Base-by-base conservation (phyloP, 2,888 invertebrate genomes). In the Microdon myrmicae region DNA sequence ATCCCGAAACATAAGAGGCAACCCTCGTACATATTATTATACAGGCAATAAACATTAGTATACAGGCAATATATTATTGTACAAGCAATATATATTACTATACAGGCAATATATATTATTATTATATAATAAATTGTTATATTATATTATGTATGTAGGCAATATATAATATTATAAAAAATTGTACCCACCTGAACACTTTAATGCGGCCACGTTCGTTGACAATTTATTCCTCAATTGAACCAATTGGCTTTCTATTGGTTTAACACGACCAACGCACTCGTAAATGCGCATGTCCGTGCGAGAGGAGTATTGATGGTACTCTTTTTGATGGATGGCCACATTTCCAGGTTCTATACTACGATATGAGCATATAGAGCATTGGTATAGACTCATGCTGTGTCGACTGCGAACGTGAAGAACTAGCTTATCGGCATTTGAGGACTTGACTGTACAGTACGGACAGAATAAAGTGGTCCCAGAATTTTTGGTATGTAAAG, bases 331-430 rank as follows among this genome's bases (percentile, higher is more conserved):
- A 28, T 64, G 64, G 4, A 47, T 23, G 17, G 9, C 13, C 1
- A 64, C 41, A 29, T 64, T 58, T 1, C 41, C 58, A 5, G 64
- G 45, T 12, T 31, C 2, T 2, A 51, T 28, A 47, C 51, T 58
- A 2, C 64, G 51, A 16, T 64, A 64, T 7, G 51, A 16, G 28
- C 64, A 64, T 10, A 37, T 28, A 1, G 64, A 31, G 34, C 64
- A 64, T 23, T 64, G 64, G 8, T 38, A 58, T 14, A 19, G 29
- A 9, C 32, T 56, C 37, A 26, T 28, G 10, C 31, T 38, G 14
- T 58, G 58, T 8, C 41, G 38, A 14, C 19, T 20, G 2, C 51
- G 51, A 3, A 64, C 25, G 38, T 64, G 64, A 0, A 4, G 10
- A 3, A 64, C 47, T 3, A 47, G 20, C 13, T 28, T 49, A n/a